phyloP scores from a whole-genome alignment of 2,113 vertebrate genomes.

The Triplophysa siluroides region DNA sequence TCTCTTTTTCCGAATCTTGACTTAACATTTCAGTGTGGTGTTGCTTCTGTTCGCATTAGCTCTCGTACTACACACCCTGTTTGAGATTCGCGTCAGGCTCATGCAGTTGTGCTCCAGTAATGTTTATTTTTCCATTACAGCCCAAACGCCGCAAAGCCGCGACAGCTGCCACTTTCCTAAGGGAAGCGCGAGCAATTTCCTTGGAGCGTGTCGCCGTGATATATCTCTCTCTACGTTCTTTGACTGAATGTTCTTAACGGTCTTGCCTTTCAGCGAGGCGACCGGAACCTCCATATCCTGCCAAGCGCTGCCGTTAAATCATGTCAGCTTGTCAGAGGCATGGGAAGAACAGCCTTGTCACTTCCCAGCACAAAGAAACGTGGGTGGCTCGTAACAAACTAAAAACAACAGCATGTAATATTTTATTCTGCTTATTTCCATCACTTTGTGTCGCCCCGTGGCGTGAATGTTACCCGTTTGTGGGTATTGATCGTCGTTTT shows the following conservation, averaged over 20 bases:
- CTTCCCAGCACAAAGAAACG: neutral
- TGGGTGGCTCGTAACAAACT: neutral
- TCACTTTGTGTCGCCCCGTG: neutral
- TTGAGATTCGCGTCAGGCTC: constrained; percentile 15
- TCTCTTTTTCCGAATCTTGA: neutral
- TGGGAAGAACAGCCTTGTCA: constrained; percentile 5
- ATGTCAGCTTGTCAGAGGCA: constrained; percentile 21
- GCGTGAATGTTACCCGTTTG: neutral
- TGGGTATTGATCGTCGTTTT: constrained; percentile 30
- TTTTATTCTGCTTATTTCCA: constrained; percentile 8
- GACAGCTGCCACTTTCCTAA: constrained; percentile 44
- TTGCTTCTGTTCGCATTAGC: neutral
- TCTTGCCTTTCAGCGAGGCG: constrained; percentile 4
- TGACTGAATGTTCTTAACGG: constrained; percentile 31
- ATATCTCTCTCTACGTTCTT: constrained; percentile 28
- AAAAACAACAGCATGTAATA: neutral
- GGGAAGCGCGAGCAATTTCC: constrained; percentile 45
- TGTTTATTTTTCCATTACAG: constrained; percentile 57
- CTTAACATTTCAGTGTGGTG: neutral
- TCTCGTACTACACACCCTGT: constrained; percentile 5
- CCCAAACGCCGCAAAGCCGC: constrained; percentile 33
- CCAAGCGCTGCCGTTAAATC: constrained; percentile 32
- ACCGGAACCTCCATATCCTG: constrained; percentile 28
- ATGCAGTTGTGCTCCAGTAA: constrained; percentile 31
- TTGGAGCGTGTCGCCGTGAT: constrained; percentile 40